Conservation (phyloP, 2,113 vertebrate species). For the Lamprologus speciosus region DNA sequence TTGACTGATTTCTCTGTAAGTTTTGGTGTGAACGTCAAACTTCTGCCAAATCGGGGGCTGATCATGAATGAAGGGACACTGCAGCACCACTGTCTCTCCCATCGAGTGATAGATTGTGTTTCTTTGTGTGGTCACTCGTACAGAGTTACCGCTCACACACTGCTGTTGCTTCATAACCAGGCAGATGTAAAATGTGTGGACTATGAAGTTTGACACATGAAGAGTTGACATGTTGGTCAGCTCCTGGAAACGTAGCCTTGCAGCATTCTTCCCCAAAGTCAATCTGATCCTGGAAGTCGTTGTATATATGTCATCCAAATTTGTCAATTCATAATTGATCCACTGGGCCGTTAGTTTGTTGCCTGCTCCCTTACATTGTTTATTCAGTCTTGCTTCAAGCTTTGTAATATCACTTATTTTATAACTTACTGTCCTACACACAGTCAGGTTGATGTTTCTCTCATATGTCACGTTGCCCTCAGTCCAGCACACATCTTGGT, state of each 20-base stretch:
- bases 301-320: not conserved
- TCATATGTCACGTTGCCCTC: rapidly evolving
- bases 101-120: not conserved
- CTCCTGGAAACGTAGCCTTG: not conserved
- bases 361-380: not conserved
- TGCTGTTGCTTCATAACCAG: not conserved
- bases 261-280: not conserved
- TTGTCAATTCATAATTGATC: not conserved
- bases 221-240: not conserved
- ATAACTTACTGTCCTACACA: rapidly evolving
- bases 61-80: not conserved
- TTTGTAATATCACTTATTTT: rapidly evolving
- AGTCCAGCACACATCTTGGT: not conserved
- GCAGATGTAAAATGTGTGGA: not conserved
- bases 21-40: rapidly evolving
- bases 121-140: rapidly evolving
- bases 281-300: rapidly evolving
- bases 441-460: rapidly evolving
- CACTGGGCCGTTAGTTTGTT: not conserved
- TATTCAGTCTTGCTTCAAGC: rapidly evolving
- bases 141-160: not conserved
- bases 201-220: not conserved
- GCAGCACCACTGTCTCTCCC: not conserved
- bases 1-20: rapidly evolving
- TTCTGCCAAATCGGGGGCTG: rapidly evolving